phyloP scores from a whole-genome alignment of 2,888 invertebrate genomes.

The Ectemnius continuus region DNA sequence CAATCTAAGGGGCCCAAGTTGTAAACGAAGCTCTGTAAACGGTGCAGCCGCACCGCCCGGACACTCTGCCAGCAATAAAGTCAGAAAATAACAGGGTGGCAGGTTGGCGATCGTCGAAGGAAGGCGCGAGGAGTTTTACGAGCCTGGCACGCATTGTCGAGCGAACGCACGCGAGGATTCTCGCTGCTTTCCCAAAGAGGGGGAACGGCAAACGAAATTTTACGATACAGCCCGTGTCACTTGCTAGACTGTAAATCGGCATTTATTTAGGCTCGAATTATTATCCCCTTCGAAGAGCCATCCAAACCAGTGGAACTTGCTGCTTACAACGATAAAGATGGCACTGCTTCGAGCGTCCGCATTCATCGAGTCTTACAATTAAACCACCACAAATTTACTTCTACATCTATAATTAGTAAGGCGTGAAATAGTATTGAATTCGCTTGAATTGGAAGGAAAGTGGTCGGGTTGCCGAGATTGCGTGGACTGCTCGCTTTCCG shows the following conservation, averaged over 20 bases:
- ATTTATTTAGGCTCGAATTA: constrained; percentile 57
- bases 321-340: constrained; percentile 13
- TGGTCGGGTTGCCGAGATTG: neutral
- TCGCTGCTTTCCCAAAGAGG: neutral
- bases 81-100: constrained; percentile 61
- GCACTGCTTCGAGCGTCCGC: constrained; percentile 25
- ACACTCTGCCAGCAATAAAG: constrained; percentile 60
- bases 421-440: too few species aligned
- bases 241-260: constrained; percentile 58
- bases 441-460: too few species aligned
- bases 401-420: too few species aligned
- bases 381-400: too few species aligned
- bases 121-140: constrained; percentile 70
- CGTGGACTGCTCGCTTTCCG: constrained; percentile 16
- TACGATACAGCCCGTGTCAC: constrained; percentile 56
- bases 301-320: constrained; percentile 12
- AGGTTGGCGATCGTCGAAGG: constrained; percentile 62
- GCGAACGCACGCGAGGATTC: constrained; percentile 35
- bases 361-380: constrained; percentile 9
- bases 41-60: constrained; percentile 52
- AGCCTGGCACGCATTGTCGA: constrained; percentile 58
- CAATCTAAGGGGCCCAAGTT: neutral
- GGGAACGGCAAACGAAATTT: constrained; percentile 58
- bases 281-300: constrained; percentile 20
- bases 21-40: constrained; percentile 64